Evolutionary conservation across 2,888 invertebrate genomes (phyloP).

Genomic region (Liopterus haemorrhoidalis): DNA sequence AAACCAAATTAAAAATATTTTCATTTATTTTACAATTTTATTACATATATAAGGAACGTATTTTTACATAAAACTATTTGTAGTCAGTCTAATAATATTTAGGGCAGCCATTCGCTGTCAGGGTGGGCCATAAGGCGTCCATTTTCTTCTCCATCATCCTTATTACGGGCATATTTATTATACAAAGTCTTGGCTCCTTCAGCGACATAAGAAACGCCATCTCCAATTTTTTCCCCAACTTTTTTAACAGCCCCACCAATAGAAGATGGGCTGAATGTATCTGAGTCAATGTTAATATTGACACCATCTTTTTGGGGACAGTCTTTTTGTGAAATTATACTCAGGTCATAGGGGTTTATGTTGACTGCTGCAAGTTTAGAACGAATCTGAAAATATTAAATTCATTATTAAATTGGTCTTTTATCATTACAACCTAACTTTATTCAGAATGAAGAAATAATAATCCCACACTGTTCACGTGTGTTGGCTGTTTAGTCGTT

Average conservation of each 20-base stretch:
- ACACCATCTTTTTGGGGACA: constrained; percentile 60
- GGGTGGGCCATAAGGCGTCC: constrained; percentile 36
- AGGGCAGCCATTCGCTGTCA: constrained; percentile 57
- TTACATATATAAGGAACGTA: too few species aligned
- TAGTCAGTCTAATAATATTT: constrained; percentile 23
- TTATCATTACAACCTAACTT: too few species aligned
- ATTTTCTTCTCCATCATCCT: constrained; percentile 41
- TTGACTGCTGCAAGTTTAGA: constrained; percentile 56
- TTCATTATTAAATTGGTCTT: too few species aligned
- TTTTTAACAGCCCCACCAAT: constrained; percentile 66
- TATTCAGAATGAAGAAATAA: too few species aligned
- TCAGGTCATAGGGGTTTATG: constrained; percentile 71
- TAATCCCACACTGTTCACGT: too few species aligned
- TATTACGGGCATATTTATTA: constrained; percentile 49
- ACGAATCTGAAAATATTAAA: constrained; percentile 53
- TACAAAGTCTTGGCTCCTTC: constrained; percentile 66
- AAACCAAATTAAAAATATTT: too few species aligned
- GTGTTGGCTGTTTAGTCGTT: too few species aligned
- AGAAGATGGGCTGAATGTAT: constrained; percentile 69
- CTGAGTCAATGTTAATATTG: constrained; percentile 67
- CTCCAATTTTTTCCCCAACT: constrained; percentile 65
- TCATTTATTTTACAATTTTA: too few species aligned
- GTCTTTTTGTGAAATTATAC: constrained; percentile 63
- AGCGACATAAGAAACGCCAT: constrained; percentile 61
- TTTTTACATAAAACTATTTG: too few species aligned